These are phyloP conservation scores for Aphaenogaster rudis DNA, from an alignment of 1,140 invertebrate species.

Conservation along the genomic window DNA sequence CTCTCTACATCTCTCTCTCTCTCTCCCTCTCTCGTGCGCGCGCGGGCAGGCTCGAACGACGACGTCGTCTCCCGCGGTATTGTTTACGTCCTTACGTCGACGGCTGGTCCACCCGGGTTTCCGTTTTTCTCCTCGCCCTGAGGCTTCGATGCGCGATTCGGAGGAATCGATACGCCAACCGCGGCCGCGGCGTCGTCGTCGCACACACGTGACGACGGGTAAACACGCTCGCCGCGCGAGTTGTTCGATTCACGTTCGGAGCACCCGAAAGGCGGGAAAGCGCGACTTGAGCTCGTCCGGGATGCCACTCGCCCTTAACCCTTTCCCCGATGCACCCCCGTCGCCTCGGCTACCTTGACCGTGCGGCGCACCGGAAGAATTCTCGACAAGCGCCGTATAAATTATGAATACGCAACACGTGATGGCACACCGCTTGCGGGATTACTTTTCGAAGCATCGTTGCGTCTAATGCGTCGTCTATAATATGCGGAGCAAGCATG, in stretches of 20 bases:
- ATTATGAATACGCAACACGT: conserved; percentile 5
- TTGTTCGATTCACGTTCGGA: conserved; percentile 25
- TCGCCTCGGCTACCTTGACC: conserved; percentile 4
- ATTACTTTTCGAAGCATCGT: background rate
- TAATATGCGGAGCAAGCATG: too few relatives aligned
- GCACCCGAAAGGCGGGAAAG: conserved; percentile 32
- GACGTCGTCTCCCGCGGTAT: background rate
- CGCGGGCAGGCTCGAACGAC: background rate
- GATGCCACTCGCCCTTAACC: conserved; percentile 1
- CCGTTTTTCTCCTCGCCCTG: background rate
- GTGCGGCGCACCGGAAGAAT: conserved; percentile 1
- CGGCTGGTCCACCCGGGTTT: background rate
- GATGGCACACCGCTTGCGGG: background rate
- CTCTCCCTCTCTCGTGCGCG: background rate
- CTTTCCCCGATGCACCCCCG: background rate
- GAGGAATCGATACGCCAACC: conserved; percentile 46
- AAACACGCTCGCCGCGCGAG: conserved; percentile 30
- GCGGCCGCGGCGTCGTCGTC: background rate
- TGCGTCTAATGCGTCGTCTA: background rate
- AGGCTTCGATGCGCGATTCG: conserved; percentile 18
- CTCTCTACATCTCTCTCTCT: background rate
- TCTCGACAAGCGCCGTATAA: background rate
- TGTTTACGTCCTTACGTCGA: conserved; percentile 14
- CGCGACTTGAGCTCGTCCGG: conserved; percentile 49
- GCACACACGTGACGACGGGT: conserved; percentile 43